Conservation (phyloP, 1,140 invertebrate species). For the Druon quercuslanigerum region DNA sequence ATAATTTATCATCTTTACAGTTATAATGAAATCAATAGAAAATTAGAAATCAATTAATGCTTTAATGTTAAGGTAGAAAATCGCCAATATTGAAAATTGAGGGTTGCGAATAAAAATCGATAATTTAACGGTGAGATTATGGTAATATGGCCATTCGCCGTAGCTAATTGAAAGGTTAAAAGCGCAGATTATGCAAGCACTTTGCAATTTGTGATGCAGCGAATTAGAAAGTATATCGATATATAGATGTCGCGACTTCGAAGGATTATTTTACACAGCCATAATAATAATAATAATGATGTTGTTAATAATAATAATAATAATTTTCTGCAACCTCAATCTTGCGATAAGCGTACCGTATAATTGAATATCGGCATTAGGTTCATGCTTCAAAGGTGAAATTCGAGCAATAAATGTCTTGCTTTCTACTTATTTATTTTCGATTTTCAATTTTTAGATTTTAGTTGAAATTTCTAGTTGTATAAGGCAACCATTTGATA, state of each 20-base stretch:
- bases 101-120: background rate
- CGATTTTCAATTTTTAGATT: background rate
- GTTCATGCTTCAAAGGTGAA: background rate
- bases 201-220: constrained; percentile 21
- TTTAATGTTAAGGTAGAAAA: too few species aligned
- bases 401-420: constrained; percentile 1
- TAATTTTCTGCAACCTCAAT: background rate
- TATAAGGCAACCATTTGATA: background rate
- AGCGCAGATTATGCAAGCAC: constrained; percentile 8
- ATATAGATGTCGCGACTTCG: constrained; percentile 4
- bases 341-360: background rate
- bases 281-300: background rate
- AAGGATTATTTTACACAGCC: background rate
- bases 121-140: constrained; percentile 16
- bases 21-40: background rate
- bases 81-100: too few species aligned
- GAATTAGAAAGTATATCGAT: constrained; percentile 17
- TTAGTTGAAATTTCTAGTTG: background rate
- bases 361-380: background rate
- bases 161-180: constrained; percentile 24
- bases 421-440: background rate
- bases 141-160: constrained; percentile 3
- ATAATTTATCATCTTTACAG: too few species aligned
- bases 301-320: background rate
- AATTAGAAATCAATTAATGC: background rate